A percentile compares a stretch with the other conserved stretches of the same genome.
Conservation (phyloP, 2,797 vertebrate genomes). For the Heteromormyrus szaboi region DNA sequence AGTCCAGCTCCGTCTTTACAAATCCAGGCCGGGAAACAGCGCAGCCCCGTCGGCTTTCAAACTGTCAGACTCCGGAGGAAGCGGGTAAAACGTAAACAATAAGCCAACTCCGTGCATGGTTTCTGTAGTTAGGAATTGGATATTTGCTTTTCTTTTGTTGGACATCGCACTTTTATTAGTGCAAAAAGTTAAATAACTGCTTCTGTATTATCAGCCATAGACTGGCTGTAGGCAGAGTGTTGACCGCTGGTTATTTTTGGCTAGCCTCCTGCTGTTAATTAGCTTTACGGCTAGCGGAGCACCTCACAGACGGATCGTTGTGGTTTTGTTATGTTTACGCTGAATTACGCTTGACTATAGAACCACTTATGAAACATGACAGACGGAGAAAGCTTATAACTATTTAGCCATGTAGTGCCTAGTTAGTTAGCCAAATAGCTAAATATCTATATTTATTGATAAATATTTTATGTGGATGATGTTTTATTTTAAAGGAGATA, state of each 20-base stretch:
- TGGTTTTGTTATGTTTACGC: not conserved
- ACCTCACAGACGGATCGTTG: not conserved
- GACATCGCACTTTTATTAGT: not conserved
- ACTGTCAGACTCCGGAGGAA: constrained; percentile 40
- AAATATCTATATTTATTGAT: not conserved
- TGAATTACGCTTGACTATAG: not conserved
- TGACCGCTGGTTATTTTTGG: not conserved
- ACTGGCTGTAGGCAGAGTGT: not conserved
- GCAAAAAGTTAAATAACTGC: not conserved
- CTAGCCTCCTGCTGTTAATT: not conserved
- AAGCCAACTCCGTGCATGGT: not conserved
- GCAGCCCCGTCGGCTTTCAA: constrained; percentile 10
- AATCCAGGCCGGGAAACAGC: constrained; percentile 36
- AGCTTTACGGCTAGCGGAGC: not conserved
- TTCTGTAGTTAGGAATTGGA: not conserved
- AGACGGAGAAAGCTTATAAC: not conserved
- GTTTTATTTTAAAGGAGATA: not conserved
- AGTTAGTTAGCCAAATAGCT: not conserved
- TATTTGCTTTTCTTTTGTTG: not conserved
- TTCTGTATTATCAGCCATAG: not conserved
- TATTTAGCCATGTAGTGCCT: not conserved
- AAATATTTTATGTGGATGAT: not conserved
- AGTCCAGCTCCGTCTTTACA: not conserved
- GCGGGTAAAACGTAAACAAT: constrained; percentile 62
- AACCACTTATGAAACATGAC: not conserved